Evolutionary conservation across 2,797 vertebrate species (phyloP).

Genomic region (Mus caroli): DNA sequence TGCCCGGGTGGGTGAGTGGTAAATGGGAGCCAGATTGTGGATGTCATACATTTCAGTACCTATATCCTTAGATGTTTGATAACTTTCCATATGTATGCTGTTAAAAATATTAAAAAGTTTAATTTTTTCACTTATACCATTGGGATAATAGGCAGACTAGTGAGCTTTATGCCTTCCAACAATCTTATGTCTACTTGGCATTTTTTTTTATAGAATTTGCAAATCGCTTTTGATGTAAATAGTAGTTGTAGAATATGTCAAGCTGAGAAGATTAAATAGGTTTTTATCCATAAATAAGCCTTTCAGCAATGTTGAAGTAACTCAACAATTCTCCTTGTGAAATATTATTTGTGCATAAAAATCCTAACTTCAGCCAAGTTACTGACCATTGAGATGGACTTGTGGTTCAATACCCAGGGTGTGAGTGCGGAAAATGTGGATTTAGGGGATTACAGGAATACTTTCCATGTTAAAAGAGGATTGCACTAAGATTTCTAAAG

Average conservation of each 20-base stretch:
- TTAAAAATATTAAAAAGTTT: constrained; percentile 37
- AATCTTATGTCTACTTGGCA: constrained; percentile 69
- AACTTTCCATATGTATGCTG: background rate
- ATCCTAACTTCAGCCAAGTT: background rate
- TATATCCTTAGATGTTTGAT: background rate
- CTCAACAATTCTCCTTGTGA: constrained; percentile 57
- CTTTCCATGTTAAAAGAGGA: background rate
- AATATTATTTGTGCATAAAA: constrained; percentile 60
- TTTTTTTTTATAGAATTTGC: constrained; percentile 78
- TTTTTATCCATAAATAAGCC: constrained; percentile 75
- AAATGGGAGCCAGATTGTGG: background rate
- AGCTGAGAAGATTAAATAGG: constrained; percentile 77
- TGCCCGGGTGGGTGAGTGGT: background rate
- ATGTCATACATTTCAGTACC: background rate
- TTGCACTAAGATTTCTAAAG: constrained; percentile 22
- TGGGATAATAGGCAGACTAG: constrained; percentile 74
- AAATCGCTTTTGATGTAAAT: constrained; percentile 79
- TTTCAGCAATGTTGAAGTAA: constrained; percentile 71
- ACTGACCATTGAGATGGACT: background rate
- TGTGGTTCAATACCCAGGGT: background rate
- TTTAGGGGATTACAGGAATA: accelerated
- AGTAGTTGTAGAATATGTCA: constrained; percentile 78
- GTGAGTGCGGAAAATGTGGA: accelerated
- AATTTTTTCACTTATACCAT: constrained; percentile 52
- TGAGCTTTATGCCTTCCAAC: constrained; percentile 69